Conservation (phyloP, 53 echinoderm and acorn worm species). For the Mesocentrotus franciscanus region DNA sequence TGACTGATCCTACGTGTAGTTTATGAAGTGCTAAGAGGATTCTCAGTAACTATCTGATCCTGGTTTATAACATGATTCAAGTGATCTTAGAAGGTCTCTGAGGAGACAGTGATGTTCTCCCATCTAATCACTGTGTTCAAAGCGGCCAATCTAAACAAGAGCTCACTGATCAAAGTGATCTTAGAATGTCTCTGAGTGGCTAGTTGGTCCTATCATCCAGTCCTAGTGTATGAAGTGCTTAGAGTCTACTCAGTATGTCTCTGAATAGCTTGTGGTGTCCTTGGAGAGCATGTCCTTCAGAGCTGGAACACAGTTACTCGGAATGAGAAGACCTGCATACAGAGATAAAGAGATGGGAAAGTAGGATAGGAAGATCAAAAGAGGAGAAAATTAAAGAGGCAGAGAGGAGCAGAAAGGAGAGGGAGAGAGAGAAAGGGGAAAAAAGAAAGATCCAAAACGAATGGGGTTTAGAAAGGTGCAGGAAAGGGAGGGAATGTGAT, state of each 20-base stretch:
- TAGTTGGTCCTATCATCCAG: conserved; percentile 16
- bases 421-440: background rate
- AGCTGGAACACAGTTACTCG: conserved; percentile 84
- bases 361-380: background rate
- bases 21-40: background rate
- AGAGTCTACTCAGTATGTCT: conserved; percentile 54
- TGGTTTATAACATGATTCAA: background rate
- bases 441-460: background rate
- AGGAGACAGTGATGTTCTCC: background rate
- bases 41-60: background rate
- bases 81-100: background rate
- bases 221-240: background rate
- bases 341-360: background rate
- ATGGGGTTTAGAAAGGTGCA: background rate
- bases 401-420: conserved; percentile 4
- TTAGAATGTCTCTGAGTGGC: conserved; percentile 68
- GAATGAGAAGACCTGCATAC: conserved; percentile 81
- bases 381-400: background rate
- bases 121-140: background rate
- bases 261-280: conserved; percentile 76
- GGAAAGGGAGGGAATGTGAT: background rate
- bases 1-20: too few species aligned
- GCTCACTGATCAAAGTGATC: background rate
- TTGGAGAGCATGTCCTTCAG: conserved; percentile 76
- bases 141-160: too few species aligned